A percentile compares a stretch with the other conserved stretches of the same genome.
Evolutionary conservation across 2,888 invertebrate species (phyloP).

Genomic region (Uloborus plumipes): DNA sequence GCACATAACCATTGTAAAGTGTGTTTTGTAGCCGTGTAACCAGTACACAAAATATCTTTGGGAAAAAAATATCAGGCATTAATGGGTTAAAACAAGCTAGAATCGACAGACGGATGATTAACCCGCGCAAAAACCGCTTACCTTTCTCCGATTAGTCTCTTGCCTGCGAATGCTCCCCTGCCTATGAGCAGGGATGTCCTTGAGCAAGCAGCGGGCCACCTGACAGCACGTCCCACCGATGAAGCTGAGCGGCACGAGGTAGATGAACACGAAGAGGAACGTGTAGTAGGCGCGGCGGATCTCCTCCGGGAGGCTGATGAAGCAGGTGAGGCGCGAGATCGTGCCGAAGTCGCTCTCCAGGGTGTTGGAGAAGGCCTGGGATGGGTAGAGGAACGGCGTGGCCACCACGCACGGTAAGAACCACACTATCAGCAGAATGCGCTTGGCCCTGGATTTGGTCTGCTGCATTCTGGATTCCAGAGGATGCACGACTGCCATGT

Average conservation of each 20-base stretch:
- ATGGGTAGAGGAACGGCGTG: constrained; percentile 68
- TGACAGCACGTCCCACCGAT: constrained; percentile 70
- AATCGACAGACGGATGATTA: not conserved
- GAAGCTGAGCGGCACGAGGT: constrained; percentile 71
- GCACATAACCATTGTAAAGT: no score
- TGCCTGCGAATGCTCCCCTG: constrained; percentile 67
- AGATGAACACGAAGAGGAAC: constrained; percentile 72
- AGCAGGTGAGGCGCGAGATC: constrained; percentile 71
- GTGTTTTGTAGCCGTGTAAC: no score
- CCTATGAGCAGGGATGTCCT: constrained; percentile 68
- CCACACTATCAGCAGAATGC: constrained; percentile 72
- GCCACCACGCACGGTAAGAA: constrained; percentile 70
- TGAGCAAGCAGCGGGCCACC: constrained; percentile 68
- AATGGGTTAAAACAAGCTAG: no score
- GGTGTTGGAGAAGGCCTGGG: constrained; percentile 61
- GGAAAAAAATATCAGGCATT: no score
- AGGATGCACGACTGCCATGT: constrained; percentile 73
- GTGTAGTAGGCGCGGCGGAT: constrained; percentile 71
- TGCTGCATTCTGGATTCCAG: constrained; percentile 71
- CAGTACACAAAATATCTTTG: no score
- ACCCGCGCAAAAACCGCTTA: constrained; percentile 49
- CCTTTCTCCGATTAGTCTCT: constrained; percentile 70
- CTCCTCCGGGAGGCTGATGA: constrained; percentile 70
- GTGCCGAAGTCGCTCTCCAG: constrained; percentile 71
- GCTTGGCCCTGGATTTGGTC: constrained; percentile 70